Evolutionary conservation across 2,888 invertebrate species (phyloP).

Genomic region (Liopterus haemorrhoidalis): DNA sequence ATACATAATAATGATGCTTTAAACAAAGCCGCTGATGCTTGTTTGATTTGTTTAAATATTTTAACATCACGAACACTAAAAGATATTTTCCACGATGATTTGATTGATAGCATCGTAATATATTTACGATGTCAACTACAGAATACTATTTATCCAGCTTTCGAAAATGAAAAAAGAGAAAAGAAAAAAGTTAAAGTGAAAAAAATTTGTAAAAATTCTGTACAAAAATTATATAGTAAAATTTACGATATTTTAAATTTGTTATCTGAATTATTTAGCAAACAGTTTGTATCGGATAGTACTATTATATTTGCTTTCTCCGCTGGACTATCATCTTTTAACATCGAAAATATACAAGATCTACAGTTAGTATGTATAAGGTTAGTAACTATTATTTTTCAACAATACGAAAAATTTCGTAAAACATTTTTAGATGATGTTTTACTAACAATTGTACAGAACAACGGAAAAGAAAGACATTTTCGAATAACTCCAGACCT

Average conservation of each 20-base stretch:
- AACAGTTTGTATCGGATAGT: conserved; percentile 85
- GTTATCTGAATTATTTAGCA: conserved; percentile 76
- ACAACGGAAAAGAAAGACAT: conserved; percentile 87
- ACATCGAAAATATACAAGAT: conserved; percentile 91
- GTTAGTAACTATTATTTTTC: conserved; percentile 78
- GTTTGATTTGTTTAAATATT: conserved; percentile 78
- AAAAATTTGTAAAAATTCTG: no score
- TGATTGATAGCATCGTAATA: conserved; percentile 85
- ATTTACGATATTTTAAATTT: no score
- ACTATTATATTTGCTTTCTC: conserved; percentile 83
- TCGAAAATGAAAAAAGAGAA: no score
- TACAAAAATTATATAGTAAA: no score
- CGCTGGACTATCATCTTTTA: conserved; percentile 87
- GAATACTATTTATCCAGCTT: conserved; percentile 89
- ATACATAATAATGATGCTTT: no score
- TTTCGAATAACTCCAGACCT: conserved; percentile 77
- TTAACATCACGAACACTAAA: conserved; percentile 92
- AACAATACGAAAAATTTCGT: conserved; percentile 84
- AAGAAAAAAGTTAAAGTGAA: no score
- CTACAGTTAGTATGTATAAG: conserved; percentile 85
- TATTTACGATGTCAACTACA: conserved; percentile 88
- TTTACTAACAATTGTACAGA: conserved; percentile 83
- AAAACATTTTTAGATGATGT: conserved; percentile 85
- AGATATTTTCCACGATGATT: conserved; percentile 88
- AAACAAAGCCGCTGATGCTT: conserved; percentile 88